Base-by-base conservation (phyloP, 2,888 invertebrate genomes). In the Sarcophaga carnaria region DNA sequence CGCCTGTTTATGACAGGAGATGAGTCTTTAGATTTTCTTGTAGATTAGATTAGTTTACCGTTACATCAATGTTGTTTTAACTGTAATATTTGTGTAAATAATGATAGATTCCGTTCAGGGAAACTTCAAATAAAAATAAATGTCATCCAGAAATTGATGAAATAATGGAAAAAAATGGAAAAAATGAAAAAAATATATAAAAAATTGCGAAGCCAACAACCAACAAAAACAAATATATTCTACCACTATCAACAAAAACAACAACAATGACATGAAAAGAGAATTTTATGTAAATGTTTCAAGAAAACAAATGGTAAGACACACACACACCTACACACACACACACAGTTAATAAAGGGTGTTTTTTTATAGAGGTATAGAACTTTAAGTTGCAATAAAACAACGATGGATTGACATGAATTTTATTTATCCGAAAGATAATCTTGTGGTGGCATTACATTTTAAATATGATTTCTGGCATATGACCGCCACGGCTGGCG, bases 131-230 rank as follows among this genome's bases (percentile, higher is more conserved):
- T 63, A 78, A 62, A 83, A 67, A 77, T 60, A 82, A 76, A 72
- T 17, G 69, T 79, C 83, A 79, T 79, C 63, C 59, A 75, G 63
- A 83, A 70, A 75, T 75, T 78, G 63, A 63, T 75, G 54, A 69
- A 76, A 25, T 62, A 49, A n/a, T 12, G 11, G 22, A 70, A 25
- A 59, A 72, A n/a, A 22, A 22, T 22, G 22, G 22, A 22, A 22
- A 60, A 60, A 74, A 54, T 27, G 45, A 37, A 67, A 77, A 67
- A 37, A 37, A 6, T 37, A 54, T 27, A 22, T 20, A 67, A 77
- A 67, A 37, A 37, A 6, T 37, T 8, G 6, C 6, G 0, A 37
- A 37, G 37, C 37, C 37, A 37, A 37, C 37, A 37, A 37, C 37
- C 27, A 27, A 27, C 27, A 27, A 27, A 27, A 49, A 49, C 11